Base-by-base conservation (phyloP, 2,113 vertebrate genomes). In the Ivindomyrus marchei region DNA sequence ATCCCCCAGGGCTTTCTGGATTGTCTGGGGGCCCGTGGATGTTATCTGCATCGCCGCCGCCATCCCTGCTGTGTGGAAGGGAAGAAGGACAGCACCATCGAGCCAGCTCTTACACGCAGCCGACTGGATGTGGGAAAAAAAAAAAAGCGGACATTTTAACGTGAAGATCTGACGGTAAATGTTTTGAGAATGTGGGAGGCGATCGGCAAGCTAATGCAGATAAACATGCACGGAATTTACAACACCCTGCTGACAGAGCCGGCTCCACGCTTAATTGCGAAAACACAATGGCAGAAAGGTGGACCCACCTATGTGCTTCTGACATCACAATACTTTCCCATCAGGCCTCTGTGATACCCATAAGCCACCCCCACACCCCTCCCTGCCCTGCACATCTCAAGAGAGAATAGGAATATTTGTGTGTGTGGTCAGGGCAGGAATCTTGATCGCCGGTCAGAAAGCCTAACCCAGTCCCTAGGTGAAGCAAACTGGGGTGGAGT, bases 1-100 rank as follows among this genome's bases (percentile, higher is more conserved):
- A n/a, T 95, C 94, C 0, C 97, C 96, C 88, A 94, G 92, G 0
- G 97, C 94, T 87, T 95, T 93, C 53, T 97, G 95, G 58, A 98
- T 90, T 24, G 96, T 95, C 92, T 98, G 95, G 0, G 94, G 91
- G 13, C 95, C 96, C 0, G 92, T 39, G 27, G 95, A 94, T 0
- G 94, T 95, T 91, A 96, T 94, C 87, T 93, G n/a, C 92, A 96
- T 91, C 0, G 94, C 94, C 88, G 91, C 88, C 4, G 90, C 91
- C 77, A 93, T 36, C 85, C 90, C 93, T 94, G 42, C 66, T 66
- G 5, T 62, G 52, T 39, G 15, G 90, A 84, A 90, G 19, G n/a
- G 80, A 90, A 36, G 50, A 1, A 85, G 6, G 84, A n/a, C 42
- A 86, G 83, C 45, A 1, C 8, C n/a, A 8, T 31, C 9, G 21